Base-by-base conservation (phyloP, 1,140 invertebrate species). In the Thereuonema tuberculata region DNA sequence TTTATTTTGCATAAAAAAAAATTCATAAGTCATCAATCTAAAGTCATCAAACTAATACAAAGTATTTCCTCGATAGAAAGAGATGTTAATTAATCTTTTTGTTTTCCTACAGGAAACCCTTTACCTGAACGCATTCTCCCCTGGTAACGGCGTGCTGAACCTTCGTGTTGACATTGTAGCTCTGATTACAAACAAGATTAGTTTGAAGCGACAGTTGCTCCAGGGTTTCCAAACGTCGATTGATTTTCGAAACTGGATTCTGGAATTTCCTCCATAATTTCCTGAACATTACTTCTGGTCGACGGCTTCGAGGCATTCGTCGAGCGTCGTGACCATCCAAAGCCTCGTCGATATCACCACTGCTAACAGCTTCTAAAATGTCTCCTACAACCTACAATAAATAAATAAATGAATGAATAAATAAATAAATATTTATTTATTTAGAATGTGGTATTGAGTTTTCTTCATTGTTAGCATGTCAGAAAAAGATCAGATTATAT, bases 191-290 rank as follows among this genome's bases (percentile, higher is more conserved):
- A 29, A 55, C 2, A 28, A 5, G 12, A 21, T 55, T 55, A 17
- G 53, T 21, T 27, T 55, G 53, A 9, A 55, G 25, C 17, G 21
- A 12, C 21, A 55, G 27, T 12, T 55, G 53, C 21, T 55, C 53
- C 9, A 55, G 5, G 17, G 9, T 29, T 55, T 29, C 53, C 23
- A 55, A 29, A 2, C 53, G 23, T 12, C 27, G 24, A 55, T 55
- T 55, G 14, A 55, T 55, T 55, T 55, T 55, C 14, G 53, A 14
- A 3, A 55, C 53, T 14, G 53, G 53, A 55, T 55, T 55, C 21
- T 55, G 53, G 28, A 55, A 55, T 21, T 55, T 55, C 14, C 53
- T 26, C 53, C 53, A 55, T 14, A 55, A 9, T 29, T 55, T 55
- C 3, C 53, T 14, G 23, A 55, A 55, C 14, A 55, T 14, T 3